Conservation (phyloP, 2,113 vertebrate species). For the Petaurus breviceps region DNA sequence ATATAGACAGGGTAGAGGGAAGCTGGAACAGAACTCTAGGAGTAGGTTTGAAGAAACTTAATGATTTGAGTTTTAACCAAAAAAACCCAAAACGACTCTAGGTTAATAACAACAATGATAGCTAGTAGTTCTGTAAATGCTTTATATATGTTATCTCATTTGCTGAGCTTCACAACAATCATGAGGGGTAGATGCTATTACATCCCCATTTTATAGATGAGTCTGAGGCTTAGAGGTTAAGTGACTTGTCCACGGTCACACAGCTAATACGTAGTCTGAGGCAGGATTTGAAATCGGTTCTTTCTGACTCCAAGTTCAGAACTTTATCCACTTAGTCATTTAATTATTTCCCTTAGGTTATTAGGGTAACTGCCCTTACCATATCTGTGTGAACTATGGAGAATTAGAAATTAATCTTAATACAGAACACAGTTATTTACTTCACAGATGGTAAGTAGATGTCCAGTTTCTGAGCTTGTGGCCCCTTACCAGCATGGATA, state of each 20-base stretch:
- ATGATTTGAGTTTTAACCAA: neutral
- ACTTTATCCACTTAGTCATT: neutral
- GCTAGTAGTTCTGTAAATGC: neutral
- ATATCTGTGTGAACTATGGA: neutral
- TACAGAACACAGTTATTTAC: neutral
- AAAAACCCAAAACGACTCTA: neutral
- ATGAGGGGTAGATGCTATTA: neutral
- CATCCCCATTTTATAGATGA: neutral
- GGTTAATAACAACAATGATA: neutral
- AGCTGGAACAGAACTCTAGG: neutral
- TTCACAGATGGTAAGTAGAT: neutral
- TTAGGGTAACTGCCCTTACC: neutral
- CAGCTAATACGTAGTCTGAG: neutral
- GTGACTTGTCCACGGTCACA: neutral
- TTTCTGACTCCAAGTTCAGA: no score
- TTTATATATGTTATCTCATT: neutral
- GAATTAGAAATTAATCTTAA: neutral
- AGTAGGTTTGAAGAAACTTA: neutral
- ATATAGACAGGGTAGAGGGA: neutral
- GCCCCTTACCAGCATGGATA: neutral
- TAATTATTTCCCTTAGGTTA: neutral
- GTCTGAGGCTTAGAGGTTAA: neutral
- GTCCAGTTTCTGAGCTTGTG: no score
- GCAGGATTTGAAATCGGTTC: neutral
- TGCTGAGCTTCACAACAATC: neutral